Evolutionary conservation across 1,140 invertebrate genomes (phyloP), one percentile per base, ranked within the genome.

Genomic region (Diploscapter pachys): DNA sequence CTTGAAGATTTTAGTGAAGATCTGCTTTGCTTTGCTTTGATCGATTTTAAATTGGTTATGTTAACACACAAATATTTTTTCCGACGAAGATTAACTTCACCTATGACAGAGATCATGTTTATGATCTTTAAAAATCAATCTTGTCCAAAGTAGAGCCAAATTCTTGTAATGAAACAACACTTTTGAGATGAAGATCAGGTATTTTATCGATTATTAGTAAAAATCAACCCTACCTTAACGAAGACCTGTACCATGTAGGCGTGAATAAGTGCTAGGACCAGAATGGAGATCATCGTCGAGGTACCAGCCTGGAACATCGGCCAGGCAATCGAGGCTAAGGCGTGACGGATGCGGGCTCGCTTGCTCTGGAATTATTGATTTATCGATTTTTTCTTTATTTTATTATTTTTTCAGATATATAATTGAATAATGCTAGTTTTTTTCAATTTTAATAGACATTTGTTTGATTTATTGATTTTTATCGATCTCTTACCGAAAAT

Each of bases 291-390:
- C 49, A 98, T 92, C 0, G 95, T 97, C 4, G 93, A 96, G 0
- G 92, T 88, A 0, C 94, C 93, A 9, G 95, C 95, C 87, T 98
- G 95, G n/a, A 96, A 89, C 76, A 98, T 96, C 0, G 96, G 95
- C 51, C 96, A 87, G 2, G 95, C 95, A 1, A 98, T 87, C 2
- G 92, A 92, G 84, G 93, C 93, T 0, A 98, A 87, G 69, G 93
- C 93, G 80, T 93, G 92, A 66, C 89, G 90, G 0, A 97, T 92
- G 67, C 92, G 89, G 13, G 93, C 93, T 59, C 92, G 90, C 0
- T 92, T 89, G n/a, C 88, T 88, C 70, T 82, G 71, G 57, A 81
- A 81, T 4, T 3, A 62, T 68, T 4, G 8, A n/a, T 49, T 31
- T 57, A 9, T 65, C 56, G 70, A 48, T 13, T 9, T 50, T 49